Conservation (phyloP, 2,888 invertebrate species). For the Eristalis intricaria region DNA sequence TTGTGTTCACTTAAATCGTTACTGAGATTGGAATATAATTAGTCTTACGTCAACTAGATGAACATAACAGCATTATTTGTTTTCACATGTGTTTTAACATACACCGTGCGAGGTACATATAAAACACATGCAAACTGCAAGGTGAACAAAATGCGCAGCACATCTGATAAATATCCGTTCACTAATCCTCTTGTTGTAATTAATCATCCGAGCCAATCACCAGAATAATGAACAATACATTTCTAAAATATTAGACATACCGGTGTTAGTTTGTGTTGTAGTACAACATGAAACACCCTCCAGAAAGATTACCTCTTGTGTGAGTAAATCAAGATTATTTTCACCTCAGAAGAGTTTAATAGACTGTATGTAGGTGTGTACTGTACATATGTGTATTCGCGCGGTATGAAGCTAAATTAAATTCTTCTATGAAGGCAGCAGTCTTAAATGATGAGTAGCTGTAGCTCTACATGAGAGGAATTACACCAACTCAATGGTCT, state of each 20-base stretch:
- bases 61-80: neutral
- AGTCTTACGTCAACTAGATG: neutral
- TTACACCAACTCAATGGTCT: slow-evolving; percentile 60
- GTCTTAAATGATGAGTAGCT: slow-evolving; percentile 66
- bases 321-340: slow-evolving; percentile 63
- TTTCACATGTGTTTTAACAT: neutral
- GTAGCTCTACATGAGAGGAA: slow-evolving; percentile 54
- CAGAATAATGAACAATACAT: slow-evolving; percentile 16
- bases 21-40: slow-evolving; percentile 23
- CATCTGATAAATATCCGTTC: slow-evolving; percentile 7
- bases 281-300: neutral
- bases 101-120: neutral
- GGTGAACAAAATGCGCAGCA: neutral
- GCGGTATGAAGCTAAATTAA: slow-evolving; percentile 60
- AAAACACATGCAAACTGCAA: neutral
- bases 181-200: slow-evolving; percentile 21
- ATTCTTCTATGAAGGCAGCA: slow-evolving; percentile 49
- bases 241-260: slow-evolving; percentile 4
- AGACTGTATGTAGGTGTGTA: slow-evolving; percentile 25
- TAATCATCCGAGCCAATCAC: slow-evolving; percentile 35
- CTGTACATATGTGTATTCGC: slow-evolving; percentile 16
- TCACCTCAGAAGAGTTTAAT: slow-evolving; percentile 63
- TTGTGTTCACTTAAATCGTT: slow-evolving; percentile 3
- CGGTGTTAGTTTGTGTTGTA: neutral
- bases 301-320: slow-evolving; percentile 26